phyloP scores from a whole-genome alignment of 2,797 vertebrate species.

The Peromyscus melanophrys region DNA sequence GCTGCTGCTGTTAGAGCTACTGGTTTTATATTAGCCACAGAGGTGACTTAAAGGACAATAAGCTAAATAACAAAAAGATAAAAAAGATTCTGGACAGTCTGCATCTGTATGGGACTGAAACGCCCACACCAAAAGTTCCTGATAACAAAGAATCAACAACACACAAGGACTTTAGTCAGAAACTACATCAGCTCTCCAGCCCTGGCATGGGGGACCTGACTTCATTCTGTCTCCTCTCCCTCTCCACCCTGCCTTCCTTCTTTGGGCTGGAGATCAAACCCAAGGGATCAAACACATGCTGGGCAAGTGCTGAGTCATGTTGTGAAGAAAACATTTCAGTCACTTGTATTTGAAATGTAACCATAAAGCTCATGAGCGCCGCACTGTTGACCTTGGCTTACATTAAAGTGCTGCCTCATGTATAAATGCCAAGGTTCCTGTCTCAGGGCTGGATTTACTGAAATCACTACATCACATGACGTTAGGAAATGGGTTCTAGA shows the following conservation, averaged over 20 bases:
- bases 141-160: neutral
- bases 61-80: constrained; percentile 54
- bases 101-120: constrained; percentile 40
- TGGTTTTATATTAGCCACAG: constrained; percentile 2
- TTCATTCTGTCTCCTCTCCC: neutral
- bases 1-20: neutral
- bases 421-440: constrained; percentile 91
- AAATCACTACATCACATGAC: constrained; percentile 90
- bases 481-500: constrained; percentile 90
- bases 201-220: neutral
- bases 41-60: neutral
- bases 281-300: neutral
- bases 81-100: constrained; percentile 40
- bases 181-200: neutral
- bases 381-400: constrained; percentile 86
- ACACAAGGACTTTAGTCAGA: constrained; percentile 3
- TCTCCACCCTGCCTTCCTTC: neutral
- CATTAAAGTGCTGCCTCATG: constrained; percentile 81
- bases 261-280: neutral
- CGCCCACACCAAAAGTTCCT: constrained; percentile 3
- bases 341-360: constrained; percentile 60
- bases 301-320: neutral
- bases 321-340: constrained; percentile 22
- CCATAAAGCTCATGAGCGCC: constrained; percentile 61
- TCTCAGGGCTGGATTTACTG: constrained; percentile 90